Evolutionary conservation across 2,113 vertebrate genomes (phyloP), one percentile per base, ranked within the genome.

Genomic region (Nothobranchius furzeri): DNA sequence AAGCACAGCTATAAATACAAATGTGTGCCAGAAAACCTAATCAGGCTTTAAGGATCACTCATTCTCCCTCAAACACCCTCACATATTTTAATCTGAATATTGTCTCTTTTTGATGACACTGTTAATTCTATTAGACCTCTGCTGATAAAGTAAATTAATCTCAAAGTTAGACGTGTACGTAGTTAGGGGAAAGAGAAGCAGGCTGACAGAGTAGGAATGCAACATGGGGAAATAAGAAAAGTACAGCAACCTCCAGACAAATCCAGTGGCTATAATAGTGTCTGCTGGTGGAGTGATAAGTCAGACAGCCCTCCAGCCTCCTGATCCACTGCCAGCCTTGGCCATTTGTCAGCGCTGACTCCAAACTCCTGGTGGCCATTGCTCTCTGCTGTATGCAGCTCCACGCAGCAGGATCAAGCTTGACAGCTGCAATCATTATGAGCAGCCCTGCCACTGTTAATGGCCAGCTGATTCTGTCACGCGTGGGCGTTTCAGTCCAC

Each of bases 281-380:
- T 89, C 85, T 86, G 80, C 73, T 79, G 64, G 11, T 70, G 54
- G 73, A 88, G 77, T 85, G 81, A 92, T 89, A 89, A 89, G 87
- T 89, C 80, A 85, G 84, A 76, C 73, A 64, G 70, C 84, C 85
- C 73, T 54, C 50, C 24, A 85, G 84, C 85, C 79, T 81, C 70
- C 85, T 84, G 89, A 91, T 89, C 85, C 79, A 83, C 71, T 66
- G 83, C 82, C 85, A 85, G 77, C 64, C 71, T 53, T 69, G 68
- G 81, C 74, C 85, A 87, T 92, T 91, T 87, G 84, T 92, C 85
- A 91, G 76, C 53, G 45, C 74, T 86, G 91, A 91, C 88, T 85
- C 20, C 43, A 77, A 86, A 82, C 62, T 89, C 83, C 82, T 78
- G 62, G 73, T 81, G 85, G 85, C 88, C 84, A 71, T 77, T 49